Conservation (phyloP, 2,888 invertebrate genomes). For the Exocentrus adspersus region DNA sequence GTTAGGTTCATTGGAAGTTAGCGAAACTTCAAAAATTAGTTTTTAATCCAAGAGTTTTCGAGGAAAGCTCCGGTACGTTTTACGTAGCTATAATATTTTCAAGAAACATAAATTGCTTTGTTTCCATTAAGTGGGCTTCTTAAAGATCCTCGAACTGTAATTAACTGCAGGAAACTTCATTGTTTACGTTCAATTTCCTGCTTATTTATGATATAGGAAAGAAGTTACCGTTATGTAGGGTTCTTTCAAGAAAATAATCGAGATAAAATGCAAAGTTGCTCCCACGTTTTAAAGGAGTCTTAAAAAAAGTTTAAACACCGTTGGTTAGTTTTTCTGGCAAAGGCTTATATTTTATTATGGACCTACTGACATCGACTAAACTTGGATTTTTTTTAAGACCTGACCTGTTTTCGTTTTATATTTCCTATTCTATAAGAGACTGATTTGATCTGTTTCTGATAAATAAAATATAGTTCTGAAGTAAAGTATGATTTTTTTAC, state of each 20-base stretch:
- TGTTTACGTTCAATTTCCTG: slow-evolving; percentile 26
- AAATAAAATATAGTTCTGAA: too few relatives aligned
- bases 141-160: slow-evolving; percentile 26
- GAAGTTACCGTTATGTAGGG: slow-evolving; percentile 13
- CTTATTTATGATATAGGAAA: slow-evolving; percentile 16
- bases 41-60: slow-evolving; percentile 19
- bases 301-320: not conserved
- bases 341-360: too few relatives aligned
- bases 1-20: slow-evolving; percentile 1
- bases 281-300: not conserved
- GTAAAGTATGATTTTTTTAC: too few relatives aligned
- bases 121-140: slow-evolving; percentile 31
- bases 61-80: slow-evolving; percentile 28
- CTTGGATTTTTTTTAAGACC: too few relatives aligned
- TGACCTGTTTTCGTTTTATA: too few relatives aligned
- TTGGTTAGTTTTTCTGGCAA: too few relatives aligned
- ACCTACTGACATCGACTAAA: too few relatives aligned
- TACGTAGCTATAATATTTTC: slow-evolving; percentile 34
- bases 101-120: slow-evolving; percentile 34
- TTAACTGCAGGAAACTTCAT: slow-evolving; percentile 27
- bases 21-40: slow-evolving; percentile 15
- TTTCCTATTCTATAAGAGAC: too few relatives aligned
- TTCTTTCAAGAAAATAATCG: slow-evolving; percentile 16
- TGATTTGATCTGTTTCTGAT: too few relatives aligned
- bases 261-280: slow-evolving; percentile 14